phyloP scores from a whole-genome alignment of 1,140 invertebrate species.

The Nymphalis io region DNA sequence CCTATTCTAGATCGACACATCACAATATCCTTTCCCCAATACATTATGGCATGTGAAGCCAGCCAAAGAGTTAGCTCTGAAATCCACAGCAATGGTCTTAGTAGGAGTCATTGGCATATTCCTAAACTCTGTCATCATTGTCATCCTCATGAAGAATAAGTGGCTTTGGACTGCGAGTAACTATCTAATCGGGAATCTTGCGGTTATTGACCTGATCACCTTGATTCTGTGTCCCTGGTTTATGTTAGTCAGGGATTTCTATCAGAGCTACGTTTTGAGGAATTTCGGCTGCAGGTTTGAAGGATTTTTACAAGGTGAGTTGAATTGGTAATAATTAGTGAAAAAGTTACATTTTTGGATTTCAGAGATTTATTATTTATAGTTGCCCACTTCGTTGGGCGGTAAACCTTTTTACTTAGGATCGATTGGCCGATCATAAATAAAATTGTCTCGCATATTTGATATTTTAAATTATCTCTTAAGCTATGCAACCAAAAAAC shows the following conservation, averaged over 20 bases:
- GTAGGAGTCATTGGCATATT: slow-evolving; percentile 86
- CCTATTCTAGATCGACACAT: slow-evolving; percentile 67
- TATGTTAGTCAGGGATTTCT: slow-evolving; percentile 86
- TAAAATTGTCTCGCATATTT: too few species aligned
- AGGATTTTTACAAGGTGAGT: slow-evolving; percentile 84
- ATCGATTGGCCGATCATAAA: too few species aligned
- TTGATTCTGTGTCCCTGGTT: slow-evolving; percentile 88
- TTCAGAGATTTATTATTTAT: background rate
- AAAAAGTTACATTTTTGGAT: too few species aligned
- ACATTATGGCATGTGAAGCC: slow-evolving; percentile 83
- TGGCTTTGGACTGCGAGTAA: slow-evolving; percentile 89
- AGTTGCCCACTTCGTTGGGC: too few species aligned
- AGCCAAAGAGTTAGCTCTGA: slow-evolving; percentile 82
- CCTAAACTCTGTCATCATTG: slow-evolving; percentile 87
- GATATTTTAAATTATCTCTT: too few species aligned
- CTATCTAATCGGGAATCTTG: slow-evolving; percentile 90
- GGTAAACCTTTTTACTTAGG: background rate
- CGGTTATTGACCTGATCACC: slow-evolving; percentile 87
- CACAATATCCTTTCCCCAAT: slow-evolving; percentile 80
- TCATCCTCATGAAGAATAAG: slow-evolving; percentile 85
- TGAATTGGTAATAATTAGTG: background rate
- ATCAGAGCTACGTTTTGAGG: slow-evolving; percentile 88
- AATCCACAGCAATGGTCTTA: slow-evolving; percentile 82
- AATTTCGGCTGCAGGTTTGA: slow-evolving; percentile 85
- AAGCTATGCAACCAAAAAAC: too few species aligned